Evolutionary conservation across 2,113 vertebrate genomes (phyloP).

Genomic region (Mandrillus leucophaeus): DNA sequence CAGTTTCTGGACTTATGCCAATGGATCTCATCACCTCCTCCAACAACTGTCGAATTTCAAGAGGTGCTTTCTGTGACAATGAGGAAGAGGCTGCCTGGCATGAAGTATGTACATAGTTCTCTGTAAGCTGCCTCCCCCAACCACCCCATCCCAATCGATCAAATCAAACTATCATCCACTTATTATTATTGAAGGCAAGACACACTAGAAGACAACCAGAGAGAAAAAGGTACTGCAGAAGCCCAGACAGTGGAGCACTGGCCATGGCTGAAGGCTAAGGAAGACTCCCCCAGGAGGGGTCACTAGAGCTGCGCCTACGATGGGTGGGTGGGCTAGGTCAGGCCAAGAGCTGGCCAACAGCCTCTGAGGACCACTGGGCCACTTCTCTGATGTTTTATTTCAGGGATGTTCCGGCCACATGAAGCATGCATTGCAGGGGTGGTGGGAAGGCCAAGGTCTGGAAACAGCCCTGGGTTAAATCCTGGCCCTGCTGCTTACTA

Average conservation of each 20-base stretch:
- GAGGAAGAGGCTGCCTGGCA: background rate
- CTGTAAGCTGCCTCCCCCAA: background rate
- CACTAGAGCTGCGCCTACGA: background rate
- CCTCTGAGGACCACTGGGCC: background rate
- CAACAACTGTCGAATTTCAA: background rate
- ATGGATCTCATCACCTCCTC: background rate
- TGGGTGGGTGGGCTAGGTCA: background rate
- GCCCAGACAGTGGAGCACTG: too few relatives aligned
- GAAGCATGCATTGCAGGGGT: background rate
- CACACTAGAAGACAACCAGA: background rate
- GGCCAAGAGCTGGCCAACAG: background rate
- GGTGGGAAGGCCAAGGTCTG: background rate
- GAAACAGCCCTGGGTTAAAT: background rate
- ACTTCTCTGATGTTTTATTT: background rate
- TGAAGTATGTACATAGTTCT: background rate
- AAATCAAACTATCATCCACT: background rate
- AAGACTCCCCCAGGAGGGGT: background rate
- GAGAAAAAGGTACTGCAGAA: background rate
- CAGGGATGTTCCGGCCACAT: background rate
- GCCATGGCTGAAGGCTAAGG: background rate
- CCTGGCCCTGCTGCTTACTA: background rate
- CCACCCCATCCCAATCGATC: fast-evolving
- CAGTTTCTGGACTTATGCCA: background rate
- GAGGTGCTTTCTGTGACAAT: background rate
- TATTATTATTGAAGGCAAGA: background rate